These are phyloP conservation scores for Microplitis demolitor DNA, from an alignment of 1,140 invertebrate species.

Conservation along the genomic window DNA sequence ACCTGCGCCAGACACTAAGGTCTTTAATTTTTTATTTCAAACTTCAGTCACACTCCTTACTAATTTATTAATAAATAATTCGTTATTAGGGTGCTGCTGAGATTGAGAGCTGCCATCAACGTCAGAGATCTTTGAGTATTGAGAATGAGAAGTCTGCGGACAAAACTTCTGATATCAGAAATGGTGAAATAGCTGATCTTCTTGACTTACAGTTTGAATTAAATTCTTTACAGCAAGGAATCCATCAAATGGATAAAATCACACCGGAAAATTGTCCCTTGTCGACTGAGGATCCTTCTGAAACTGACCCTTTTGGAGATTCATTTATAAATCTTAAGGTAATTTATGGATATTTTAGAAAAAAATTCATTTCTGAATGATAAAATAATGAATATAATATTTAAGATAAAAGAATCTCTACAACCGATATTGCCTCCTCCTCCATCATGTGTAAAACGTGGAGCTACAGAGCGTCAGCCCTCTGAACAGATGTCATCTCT, in stretches of 20 bases:
- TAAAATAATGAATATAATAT: background rate
- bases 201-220: slow-evolving; percentile 93
- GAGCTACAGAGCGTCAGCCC: too few relatives aligned
- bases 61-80: background rate
- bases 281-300: slow-evolving; percentile 64
- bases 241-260: slow-evolving; percentile 85
- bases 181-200: slow-evolving; percentile 75
- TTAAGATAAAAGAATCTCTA: too few relatives aligned
- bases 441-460: too few relatives aligned
- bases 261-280: slow-evolving; percentile 73
- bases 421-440: too few relatives aligned
- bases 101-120: slow-evolving; percentile 50
- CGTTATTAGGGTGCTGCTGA: slow-evolving; percentile 52
- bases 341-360: slow-evolving; percentile 19
- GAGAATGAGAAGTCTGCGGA: slow-evolving; percentile 48
- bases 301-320: slow-evolving; percentile 76
- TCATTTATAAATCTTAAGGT: slow-evolving; percentile 76
- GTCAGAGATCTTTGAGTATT: slow-evolving; percentile 39
- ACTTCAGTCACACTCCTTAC: background rate
- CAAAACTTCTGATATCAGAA: slow-evolving; percentile 53
- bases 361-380: background rate
- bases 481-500: too few relatives aligned
- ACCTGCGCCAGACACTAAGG: slow-evolving; percentile 57
- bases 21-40: slow-evolving; percentile 27
- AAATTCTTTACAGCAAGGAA: slow-evolving; percentile 84